Conservation (phyloP, 2,113 vertebrate genomes). For the Hypanus sabinus region DNA sequence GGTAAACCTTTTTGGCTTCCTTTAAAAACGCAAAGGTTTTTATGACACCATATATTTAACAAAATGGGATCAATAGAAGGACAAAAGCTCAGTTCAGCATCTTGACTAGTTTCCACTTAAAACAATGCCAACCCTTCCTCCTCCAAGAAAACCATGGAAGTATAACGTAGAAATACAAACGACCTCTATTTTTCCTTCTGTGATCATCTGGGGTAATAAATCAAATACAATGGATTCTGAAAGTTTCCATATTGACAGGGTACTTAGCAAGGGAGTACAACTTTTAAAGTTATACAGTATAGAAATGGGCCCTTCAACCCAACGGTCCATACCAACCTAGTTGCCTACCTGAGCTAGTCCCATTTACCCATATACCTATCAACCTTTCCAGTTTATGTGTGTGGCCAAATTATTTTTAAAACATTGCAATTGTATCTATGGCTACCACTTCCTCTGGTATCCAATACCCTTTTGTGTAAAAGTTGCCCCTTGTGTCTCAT, state of each 20-base stretch:
- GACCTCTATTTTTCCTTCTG: neutral
- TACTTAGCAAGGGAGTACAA: neutral
- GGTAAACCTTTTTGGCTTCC: neutral
- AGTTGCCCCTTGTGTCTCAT: too few species aligned
- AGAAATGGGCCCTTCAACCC: too few species aligned
- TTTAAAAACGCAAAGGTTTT: neutral
- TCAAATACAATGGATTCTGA: neutral
- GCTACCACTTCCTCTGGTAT: too few species aligned
- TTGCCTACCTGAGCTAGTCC: too few species aligned
- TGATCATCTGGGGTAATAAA: neutral
- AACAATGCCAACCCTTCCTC: neutral
- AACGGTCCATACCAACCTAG: too few species aligned
- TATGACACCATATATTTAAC: neutral
- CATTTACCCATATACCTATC: too few species aligned
- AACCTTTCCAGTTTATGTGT: too few species aligned
- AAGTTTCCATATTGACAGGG: neutral
- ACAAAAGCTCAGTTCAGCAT: neutral
- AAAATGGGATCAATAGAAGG: neutral
- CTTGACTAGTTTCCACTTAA: neutral
- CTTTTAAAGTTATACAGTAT: too few species aligned
- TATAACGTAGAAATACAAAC: neutral
- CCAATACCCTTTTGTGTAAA: too few species aligned
- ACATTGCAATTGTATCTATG: too few species aligned
- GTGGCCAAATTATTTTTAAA: too few species aligned
- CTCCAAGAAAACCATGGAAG: neutral